A percentile compares a stretch with the other conserved stretches of the same genome.
phyloP scores from a whole-genome alignment of 1,140 invertebrate species.

The Drosophila takahashii region DNA sequence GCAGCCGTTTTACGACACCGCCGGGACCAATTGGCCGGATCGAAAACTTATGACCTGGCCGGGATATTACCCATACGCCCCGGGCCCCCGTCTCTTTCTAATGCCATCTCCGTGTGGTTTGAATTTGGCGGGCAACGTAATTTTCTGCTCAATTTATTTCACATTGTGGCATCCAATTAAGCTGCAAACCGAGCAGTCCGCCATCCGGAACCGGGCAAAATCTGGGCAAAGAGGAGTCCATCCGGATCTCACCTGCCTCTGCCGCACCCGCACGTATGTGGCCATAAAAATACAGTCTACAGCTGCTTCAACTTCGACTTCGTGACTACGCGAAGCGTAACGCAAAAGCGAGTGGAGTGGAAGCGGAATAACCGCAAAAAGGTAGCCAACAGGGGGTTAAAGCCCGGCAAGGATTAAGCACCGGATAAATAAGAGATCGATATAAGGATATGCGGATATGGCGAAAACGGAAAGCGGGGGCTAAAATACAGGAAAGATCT shows the following conservation, averaged over 20 bases:
- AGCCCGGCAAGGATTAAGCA: constrained; percentile 28
- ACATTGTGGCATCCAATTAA: constrained; percentile 85
- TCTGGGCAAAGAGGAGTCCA: constrained; percentile 32
- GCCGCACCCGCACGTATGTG: constrained; percentile 8
- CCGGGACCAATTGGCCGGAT: constrained; percentile 55
- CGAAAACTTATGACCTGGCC: constrained; percentile 39
- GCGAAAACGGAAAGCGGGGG: not conserved
- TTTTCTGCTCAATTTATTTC: constrained; percentile 85
- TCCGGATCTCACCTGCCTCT: constrained; percentile 14
- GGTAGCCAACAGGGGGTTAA: constrained; percentile 34
- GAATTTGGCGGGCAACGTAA: constrained; percentile 82
- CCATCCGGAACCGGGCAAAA: not conserved
- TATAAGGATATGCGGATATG: not conserved
- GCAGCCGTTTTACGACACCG: constrained; percentile 59
- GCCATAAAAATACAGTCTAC: constrained; percentile 41
- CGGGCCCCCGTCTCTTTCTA: constrained; percentile 15
- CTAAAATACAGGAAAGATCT: not conserved
- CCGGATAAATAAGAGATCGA: constrained; percentile 46
- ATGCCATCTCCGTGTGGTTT: constrained; percentile 60
- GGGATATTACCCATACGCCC: not conserved
- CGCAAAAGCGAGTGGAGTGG: constrained; percentile 46
- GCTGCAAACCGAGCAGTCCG: constrained; percentile 61
- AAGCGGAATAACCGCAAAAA: constrained; percentile 59
- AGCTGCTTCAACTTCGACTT: constrained; percentile 10
- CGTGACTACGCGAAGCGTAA: constrained; percentile 39